A percentile compares a stretch with the other conserved stretches of the same genome.
These are phyloP conservation scores for Listronotus bonariensis DNA, from an alignment of 1,140 invertebrate species.

Conservation along the genomic window DNA sequence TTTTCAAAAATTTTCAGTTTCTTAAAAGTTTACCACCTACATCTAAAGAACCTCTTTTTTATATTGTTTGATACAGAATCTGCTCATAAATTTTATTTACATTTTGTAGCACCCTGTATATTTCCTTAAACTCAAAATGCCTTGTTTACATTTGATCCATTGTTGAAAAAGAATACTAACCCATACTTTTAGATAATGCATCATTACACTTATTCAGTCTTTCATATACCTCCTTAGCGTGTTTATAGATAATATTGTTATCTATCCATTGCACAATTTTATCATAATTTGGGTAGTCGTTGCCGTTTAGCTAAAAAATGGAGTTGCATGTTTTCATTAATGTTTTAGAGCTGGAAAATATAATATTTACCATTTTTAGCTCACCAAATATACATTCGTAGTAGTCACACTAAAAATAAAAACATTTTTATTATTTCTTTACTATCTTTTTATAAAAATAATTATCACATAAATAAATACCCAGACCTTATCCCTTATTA, in stretches of 20 bases:
- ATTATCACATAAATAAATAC: too few species aligned
- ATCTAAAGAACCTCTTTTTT: too few species aligned
- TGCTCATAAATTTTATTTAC: too few species aligned
- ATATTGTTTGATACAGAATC: too few species aligned
- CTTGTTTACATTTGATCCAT: too few species aligned
- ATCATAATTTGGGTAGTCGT: slow-evolving; percentile 37
- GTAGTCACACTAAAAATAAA: slow-evolving; percentile 48
- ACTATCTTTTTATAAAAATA: too few species aligned
- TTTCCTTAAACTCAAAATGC: too few species aligned
- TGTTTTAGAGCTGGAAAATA: slow-evolving; percentile 2
- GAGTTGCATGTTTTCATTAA: background rate
- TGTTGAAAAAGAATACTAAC: slow-evolving; percentile 16
- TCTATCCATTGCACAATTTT: slow-evolving; percentile 40
- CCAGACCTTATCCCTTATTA: too few species aligned
- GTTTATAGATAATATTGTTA: slow-evolving; percentile 41
- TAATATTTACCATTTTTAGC: slow-evolving; percentile 44
- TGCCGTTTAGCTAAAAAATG: slow-evolving; percentile 32
- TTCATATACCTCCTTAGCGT: slow-evolving; percentile 35
- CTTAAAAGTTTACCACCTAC: too few species aligned
- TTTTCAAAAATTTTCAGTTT: too few species aligned
- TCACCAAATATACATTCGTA: slow-evolving; percentile 47
- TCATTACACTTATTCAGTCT: slow-evolving; percentile 30
- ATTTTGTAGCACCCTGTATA: too few species aligned
- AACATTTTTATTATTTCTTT: too few species aligned
- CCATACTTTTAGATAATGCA: slow-evolving; percentile 29